Evolutionary conservation across 2,888 invertebrate species (phyloP).

Genomic region (Drosophila vallismaia): DNA sequence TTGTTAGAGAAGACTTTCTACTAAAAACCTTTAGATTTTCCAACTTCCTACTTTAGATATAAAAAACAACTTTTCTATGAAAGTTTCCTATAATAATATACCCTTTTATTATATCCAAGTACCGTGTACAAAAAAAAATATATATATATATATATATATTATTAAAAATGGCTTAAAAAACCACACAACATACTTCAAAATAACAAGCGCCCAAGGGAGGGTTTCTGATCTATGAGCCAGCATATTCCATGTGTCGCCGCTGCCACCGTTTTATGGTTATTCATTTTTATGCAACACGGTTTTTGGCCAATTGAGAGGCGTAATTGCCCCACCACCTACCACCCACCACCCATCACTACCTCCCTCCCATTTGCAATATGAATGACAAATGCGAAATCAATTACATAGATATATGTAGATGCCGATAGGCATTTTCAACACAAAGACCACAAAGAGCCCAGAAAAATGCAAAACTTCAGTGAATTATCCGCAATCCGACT

Average conservation of each 20-base stretch:
- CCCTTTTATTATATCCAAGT: background rate
- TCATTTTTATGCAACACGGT: slow-evolving; percentile 68
- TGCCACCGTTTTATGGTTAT: slow-evolving; percentile 68
- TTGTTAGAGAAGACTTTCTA: too few relatives aligned
- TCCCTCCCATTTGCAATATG: too few relatives aligned
- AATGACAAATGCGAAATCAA: slow-evolving; percentile 53
- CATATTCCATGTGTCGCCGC: slow-evolving; percentile 57
- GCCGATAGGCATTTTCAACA: background rate
- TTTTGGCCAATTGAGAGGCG: slow-evolving; percentile 63
- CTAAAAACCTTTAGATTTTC: too few relatives aligned
- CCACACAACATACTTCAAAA: too few relatives aligned
- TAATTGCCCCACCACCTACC: slow-evolving; percentile 48
- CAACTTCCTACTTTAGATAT: background rate
- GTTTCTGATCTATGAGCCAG: slow-evolving; percentile 58
- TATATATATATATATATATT: too few relatives aligned
- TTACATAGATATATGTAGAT: slow-evolving; percentile 30
- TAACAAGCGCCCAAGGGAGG: slow-evolving; percentile 21
- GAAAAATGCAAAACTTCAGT: background rate
- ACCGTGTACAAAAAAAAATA: slow-evolving; percentile 6
- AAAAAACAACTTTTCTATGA: too few relatives aligned
- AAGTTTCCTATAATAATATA: background rate
- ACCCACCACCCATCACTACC: too few relatives aligned
- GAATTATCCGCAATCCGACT: background rate
- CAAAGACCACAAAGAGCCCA: background rate
- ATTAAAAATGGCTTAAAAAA: slow-evolving; percentile 43